Evolutionary conservation across 2,888 invertebrate species (phyloP).

Genomic region (Eupithecia exiguata): DNA sequence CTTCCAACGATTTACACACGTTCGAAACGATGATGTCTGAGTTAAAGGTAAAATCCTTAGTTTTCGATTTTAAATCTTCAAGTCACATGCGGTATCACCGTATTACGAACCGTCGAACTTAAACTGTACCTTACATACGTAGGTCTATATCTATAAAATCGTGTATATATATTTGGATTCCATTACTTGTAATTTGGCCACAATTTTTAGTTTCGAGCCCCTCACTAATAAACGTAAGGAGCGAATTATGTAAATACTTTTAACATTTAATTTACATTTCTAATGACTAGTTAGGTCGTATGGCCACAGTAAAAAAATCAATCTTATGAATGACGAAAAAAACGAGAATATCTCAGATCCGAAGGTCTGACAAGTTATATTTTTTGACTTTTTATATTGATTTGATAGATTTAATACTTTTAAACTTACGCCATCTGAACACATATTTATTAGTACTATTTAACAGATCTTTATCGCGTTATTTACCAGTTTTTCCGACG

Average conservation of each 20-base stretch:
- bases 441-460: too few relatives aligned
- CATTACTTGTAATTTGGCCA: slow-evolving; percentile 83
- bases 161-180: slow-evolving; percentile 83
- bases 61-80: slow-evolving; percentile 40
- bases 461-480: too few relatives aligned
- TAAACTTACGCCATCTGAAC: too few relatives aligned
- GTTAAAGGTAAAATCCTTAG: slow-evolving; percentile 29
- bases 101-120: slow-evolving; percentile 41
- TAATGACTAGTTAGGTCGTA: slow-evolving; percentile 83
- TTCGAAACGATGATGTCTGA: slow-evolving; percentile 27
- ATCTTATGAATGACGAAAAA: slow-evolving; percentile 46
- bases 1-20: slow-evolving; percentile 19
- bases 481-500: too few relatives aligned
- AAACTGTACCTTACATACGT: slow-evolving; percentile 54
- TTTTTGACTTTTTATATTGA: slow-evolving; percentile 2
- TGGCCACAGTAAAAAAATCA: slow-evolving; percentile 71
- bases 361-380: slow-evolving; percentile 31
- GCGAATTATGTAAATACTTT: slow-evolving; percentile 77
- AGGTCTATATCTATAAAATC: slow-evolving; percentile 73
- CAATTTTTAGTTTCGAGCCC: slow-evolving; percentile 76
- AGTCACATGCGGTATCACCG: slow-evolving; percentile 41
- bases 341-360: slow-evolving; percentile 18
- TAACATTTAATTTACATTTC: slow-evolving; percentile 80
- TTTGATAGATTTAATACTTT: slow-evolving; percentile 27
- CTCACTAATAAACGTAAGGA: slow-evolving; percentile 76